Evolutionary conservation across 2,113 vertebrate genomes (phyloP).

Genomic region (Redunca redunca): DNA sequence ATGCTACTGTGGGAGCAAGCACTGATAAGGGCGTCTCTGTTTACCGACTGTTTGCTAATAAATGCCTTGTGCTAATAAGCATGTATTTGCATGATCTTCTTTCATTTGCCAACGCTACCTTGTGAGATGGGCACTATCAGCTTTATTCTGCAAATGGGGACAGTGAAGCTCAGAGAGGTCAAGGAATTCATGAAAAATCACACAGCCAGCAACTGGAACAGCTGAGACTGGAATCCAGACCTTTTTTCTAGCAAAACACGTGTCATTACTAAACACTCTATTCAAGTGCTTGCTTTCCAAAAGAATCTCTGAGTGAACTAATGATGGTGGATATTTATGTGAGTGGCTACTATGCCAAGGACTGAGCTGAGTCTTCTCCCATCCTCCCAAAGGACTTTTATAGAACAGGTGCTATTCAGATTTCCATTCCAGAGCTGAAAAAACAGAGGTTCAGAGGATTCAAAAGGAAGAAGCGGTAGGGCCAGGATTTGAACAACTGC

Average conservation of each 20-base stretch:
- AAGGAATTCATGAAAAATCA: neutral
- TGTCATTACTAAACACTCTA: neutral
- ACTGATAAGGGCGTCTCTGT: accelerated
- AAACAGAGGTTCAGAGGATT: neutral
- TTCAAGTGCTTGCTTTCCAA: neutral
- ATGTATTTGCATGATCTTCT: accelerated
- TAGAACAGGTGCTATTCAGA: neutral
- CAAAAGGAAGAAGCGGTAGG: neutral
- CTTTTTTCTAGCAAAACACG: neutral
- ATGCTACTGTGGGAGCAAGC: accelerated
- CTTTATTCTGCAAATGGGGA: neutral
- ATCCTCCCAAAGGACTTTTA: neutral
- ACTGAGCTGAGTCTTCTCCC: neutral
- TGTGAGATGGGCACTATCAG: neutral
- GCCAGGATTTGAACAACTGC: accelerated
- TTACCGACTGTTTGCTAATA: neutral
- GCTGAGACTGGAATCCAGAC: neutral
- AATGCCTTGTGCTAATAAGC: neutral
- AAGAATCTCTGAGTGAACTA: neutral
- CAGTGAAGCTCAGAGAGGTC: neutral
- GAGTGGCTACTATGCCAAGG: neutral
- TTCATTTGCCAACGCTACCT: neutral
- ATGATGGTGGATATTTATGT: neutral
- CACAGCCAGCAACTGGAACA: neutral
- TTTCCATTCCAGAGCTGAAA: neutral